These are phyloP conservation scores for Pterocles gutturalis DNA, from an alignment of 2,113 vertebrate genomes.

Conservation along the genomic window DNA sequence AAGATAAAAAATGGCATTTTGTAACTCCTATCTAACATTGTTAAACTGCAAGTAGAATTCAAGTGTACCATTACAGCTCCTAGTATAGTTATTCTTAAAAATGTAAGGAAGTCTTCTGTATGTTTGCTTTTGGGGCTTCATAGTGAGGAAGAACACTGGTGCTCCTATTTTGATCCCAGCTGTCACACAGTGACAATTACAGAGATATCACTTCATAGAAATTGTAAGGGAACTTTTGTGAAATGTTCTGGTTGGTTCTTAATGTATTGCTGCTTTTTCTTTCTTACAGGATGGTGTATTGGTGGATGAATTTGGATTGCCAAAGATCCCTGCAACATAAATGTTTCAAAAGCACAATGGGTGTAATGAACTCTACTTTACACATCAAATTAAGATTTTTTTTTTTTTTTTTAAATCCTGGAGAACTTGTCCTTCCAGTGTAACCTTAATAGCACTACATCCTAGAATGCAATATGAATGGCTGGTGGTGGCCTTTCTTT, in stretches of 20 bases:
- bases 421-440: slow-evolving; percentile 58
- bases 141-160: not conserved
- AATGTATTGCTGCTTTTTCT: not conserved
- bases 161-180: not conserved
- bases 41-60: not conserved
- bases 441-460: slow-evolving; percentile 68
- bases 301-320: slow-evolving; percentile 97
- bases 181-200: not conserved
- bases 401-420: slow-evolving; percentile 40
- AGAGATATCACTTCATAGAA: not conserved
- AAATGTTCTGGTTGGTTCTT: not conserved
- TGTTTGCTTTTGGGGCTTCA: not conserved
- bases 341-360: slow-evolving; percentile 21
- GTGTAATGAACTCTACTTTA: slow-evolving; percentile 22
- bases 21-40: not conserved
- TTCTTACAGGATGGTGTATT: slow-evolving; percentile 90
- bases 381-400: slow-evolving; percentile 33
- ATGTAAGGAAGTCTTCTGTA: not conserved
- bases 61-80: not conserved
- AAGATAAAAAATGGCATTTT: not conserved
- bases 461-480: not conserved
- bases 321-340: slow-evolving; percentile 96
- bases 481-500: slow-evolving; percentile 28
- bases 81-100: not conserved
- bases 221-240: not conserved